Evolutionary conservation across 2,888 invertebrate genomes (phyloP), one percentile per base, ranked within the genome.

Genomic region (Eupsilia transversa): DNA sequence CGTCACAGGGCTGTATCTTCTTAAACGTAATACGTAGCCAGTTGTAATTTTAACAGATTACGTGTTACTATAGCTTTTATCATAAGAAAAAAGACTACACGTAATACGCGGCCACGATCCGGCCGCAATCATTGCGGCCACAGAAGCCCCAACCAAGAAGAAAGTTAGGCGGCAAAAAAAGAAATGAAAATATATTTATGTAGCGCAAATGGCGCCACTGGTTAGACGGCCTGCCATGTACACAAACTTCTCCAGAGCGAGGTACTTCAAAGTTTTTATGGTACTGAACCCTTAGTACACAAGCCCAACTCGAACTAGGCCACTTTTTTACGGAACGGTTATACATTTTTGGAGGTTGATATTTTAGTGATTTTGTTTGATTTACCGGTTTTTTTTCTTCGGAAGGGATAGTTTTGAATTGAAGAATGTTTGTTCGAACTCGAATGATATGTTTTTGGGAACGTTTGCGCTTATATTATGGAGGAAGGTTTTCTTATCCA

Each of bases 301-400:
- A 0, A 12, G 0, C 3, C 2, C 7, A 3, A 6, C 20, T 72
- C 14, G 17, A 27, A 27, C 61, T 35, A 59, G 0, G 9, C 57
- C 30, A 4, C 2, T 23, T 74, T 77, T 66, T 70, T 59, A 63
- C 65, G 66, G 56, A 74, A 81, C 75, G 66, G 72, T 86, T 85
- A 83, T 74, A 85, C 41, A 79, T 87, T 85, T 78, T 69, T 63
- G 23, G 65, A 57, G 60, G 79, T 84, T 87, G 79, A 84, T 87
- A 82, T 87, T 86, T 77, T 72, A 77, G 72, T 72, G 69, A 79
- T 79, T 79, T 75, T 74, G 72, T 83, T 79, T 86, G 74, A 80
- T 76, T 80, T 74, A 80, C 64, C 54, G 60, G 27, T 65, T 54
- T 83, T 80, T 64, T 84, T 63, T 49, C 61, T 38, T 71, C 12